Percentiles rank a stretch among this genome's conserved stretches.
phyloP scores from a whole-genome alignment of 2,797 vertebrate genomes.

The Thalassophryne amazonica region DNA sequence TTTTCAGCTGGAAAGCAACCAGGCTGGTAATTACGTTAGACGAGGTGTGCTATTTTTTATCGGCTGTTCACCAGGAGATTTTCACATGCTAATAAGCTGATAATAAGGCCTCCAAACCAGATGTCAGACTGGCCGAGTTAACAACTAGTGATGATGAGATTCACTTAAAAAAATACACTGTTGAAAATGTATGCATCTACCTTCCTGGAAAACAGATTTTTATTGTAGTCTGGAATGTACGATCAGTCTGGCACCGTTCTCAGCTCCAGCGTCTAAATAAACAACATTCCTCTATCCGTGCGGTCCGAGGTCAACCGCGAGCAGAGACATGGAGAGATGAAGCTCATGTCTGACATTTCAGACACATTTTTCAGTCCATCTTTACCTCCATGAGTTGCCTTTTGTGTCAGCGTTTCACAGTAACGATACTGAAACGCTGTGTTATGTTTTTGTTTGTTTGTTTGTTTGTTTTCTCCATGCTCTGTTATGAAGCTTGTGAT shows the following conservation, averaged over 20 bases:
- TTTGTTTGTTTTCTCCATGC: background rate
- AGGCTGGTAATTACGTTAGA: background rate
- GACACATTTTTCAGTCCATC: conserved; percentile 4
- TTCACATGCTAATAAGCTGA: conserved; percentile 29
- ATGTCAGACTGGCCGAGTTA: conserved; percentile 41
- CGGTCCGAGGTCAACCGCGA: conserved; percentile 44
- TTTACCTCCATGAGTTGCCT: conserved; percentile 11
- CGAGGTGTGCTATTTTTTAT: too few species aligned
- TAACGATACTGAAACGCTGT: conserved; percentile 13
- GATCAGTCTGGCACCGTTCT: conserved; percentile 27
- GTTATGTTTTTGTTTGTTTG: background rate
- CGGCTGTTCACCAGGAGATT: conserved; percentile 9
- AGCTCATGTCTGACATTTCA: conserved; percentile 49
- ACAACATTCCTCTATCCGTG: conserved; percentile 38
- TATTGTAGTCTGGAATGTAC: conserved; percentile 9
- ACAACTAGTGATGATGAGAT: conserved; percentile 26
- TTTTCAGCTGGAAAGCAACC: background rate
- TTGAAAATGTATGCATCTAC: conserved; percentile 33
- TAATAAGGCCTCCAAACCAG: conserved; percentile 24
- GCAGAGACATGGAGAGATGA: conserved; percentile 31
- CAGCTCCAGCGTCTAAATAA: conserved; percentile 24
- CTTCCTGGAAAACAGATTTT: conserved; percentile 26
- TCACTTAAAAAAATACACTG: conserved; percentile 14
- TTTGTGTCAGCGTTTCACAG: conserved; percentile 59
- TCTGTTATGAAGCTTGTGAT: conserved; percentile 45